Percentiles rank a stretch among this genome's conserved stretches.
Conservation (phyloP, 2,888 invertebrate genomes). For the Drosophila incognita region DNA sequence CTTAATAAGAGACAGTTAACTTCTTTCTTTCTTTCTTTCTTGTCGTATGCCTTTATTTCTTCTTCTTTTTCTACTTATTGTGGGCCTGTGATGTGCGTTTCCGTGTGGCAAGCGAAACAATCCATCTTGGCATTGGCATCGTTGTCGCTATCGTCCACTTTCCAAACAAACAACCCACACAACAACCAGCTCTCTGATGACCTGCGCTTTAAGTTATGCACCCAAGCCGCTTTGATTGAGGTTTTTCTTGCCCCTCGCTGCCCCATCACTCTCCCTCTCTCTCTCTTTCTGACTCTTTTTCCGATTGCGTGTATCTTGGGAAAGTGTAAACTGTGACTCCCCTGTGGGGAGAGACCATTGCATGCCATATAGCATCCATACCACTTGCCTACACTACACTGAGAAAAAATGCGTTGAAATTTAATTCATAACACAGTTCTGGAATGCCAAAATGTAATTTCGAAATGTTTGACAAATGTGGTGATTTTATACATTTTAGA, state of each 20-base stretch:
- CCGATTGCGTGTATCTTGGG: slow-evolving; percentile 64
- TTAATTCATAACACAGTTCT: background rate
- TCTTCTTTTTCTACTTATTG: background rate
- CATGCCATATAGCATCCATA: slow-evolving; percentile 20
- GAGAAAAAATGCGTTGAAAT: background rate
- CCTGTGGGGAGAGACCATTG: slow-evolving; percentile 53
- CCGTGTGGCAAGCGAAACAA: slow-evolving; percentile 62
- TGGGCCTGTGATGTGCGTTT: slow-evolving; percentile 72
- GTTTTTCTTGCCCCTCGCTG: slow-evolving; percentile 50
- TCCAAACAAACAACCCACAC: slow-evolving; percentile 75
- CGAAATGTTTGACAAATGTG: background rate
- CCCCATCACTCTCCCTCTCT: slow-evolving; percentile 9
- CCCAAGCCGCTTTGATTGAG: slow-evolving; percentile 71
- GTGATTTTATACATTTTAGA: background rate
- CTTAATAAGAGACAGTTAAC: slow-evolving; percentile 79
- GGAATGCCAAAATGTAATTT: background rate
- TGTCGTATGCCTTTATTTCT: background rate
- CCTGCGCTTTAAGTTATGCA: slow-evolving; percentile 77
- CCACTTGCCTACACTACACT: slow-evolving; percentile 11
- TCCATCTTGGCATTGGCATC: slow-evolving; percentile 67
- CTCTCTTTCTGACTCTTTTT: slow-evolving; percentile 25
- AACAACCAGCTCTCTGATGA: slow-evolving; percentile 55
- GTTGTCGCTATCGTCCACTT: slow-evolving; percentile 62
- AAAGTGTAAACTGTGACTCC: slow-evolving; percentile 76
- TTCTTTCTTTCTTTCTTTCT: slow-evolving; percentile 61